These are phyloP conservation scores for Agrotis clavis DNA, from an alignment of 2,888 invertebrate species.

Conservation along the genomic window DNA sequence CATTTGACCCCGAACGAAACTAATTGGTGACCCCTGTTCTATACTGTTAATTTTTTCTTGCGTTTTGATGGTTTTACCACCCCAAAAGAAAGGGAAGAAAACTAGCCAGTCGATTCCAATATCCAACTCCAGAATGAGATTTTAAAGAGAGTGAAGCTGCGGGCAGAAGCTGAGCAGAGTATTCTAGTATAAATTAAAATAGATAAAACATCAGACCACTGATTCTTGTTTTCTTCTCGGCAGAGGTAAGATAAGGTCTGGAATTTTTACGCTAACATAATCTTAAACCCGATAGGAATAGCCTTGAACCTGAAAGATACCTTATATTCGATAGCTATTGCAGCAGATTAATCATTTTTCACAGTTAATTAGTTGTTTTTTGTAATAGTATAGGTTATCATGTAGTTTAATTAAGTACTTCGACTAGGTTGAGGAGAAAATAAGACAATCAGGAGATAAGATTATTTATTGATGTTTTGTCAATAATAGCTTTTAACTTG, in stretches of 20 bases:
- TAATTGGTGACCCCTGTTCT: no score
- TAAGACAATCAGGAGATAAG: no score
- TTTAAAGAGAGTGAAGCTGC: no score
- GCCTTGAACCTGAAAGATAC: slow-evolving; percentile 45
- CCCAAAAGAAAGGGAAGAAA: no score
- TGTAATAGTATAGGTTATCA: slow-evolving; percentile 44
- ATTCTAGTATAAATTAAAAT: neutral
- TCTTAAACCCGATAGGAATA: slow-evolving; percentile 14
- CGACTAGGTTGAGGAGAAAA: slow-evolving; percentile 10
- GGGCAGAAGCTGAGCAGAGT: no score
- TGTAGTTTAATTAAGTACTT: slow-evolving; percentile 22
- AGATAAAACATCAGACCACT: neutral
- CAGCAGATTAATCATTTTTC: slow-evolving; percentile 24
- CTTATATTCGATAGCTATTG: slow-evolving; percentile 21
- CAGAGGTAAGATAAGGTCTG: slow-evolving; percentile 23
- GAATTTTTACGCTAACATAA: slow-evolving; percentile 23
- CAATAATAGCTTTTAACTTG: no score
- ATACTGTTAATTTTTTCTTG: no score
- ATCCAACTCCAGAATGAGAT: no score
- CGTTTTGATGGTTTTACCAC: no score
- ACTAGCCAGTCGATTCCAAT: no score
- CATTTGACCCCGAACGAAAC: no score
- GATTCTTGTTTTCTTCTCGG: neutral
- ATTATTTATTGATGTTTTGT: no score
- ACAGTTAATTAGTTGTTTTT: slow-evolving; percentile 42